Evolutionary conservation across 2,888 invertebrate genomes (phyloP), one percentile per base, ranked within the genome.

Genomic region (Zhengitettix transpicula): DNA sequence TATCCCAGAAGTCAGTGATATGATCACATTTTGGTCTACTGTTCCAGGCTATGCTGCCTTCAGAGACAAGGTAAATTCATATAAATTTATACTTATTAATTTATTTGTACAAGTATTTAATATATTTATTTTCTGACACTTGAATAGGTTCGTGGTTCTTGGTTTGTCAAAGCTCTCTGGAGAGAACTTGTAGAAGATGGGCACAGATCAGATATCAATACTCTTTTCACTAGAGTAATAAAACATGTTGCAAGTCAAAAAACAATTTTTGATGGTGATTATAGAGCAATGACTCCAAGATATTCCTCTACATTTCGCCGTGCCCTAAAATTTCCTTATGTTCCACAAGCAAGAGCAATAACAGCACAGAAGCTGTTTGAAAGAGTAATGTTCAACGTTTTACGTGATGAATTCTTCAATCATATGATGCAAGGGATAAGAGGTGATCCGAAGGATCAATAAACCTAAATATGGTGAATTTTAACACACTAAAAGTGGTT

Each of bases 21-120:
- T 55, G 14, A 12, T 64, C 14, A 60, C 52, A 40, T 57, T 62
- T 47, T 58, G 58, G 58, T 62, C 64, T 5, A 61, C 64, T 17
- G 60, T 64, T 28, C 64, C 61, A 15, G 62, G 62, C 9, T 62
- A 53, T 58, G 64, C 58, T 9, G 61, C 64, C 9, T 64, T 62
- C 42, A 42, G 64, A 10, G 60, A 64, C 61, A 47, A 47, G 47
- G 47, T 47, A 47, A 47, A 47, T 14, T 5, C 1, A 5, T 47
- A 47, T 12, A n/a, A 47, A 47, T 14, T 14, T 12, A 5, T 47
- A n/a, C 8, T 2, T n/a, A 47, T 47, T 14, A 2, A 47, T 14
- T 14, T 14, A n/a, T 47, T 2, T 47, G n/a, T 47, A 47, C 5
- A 47, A 47, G 2, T 47, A 47, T 14, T 14, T 14, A 47, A 47